phyloP scores from a whole-genome alignment of 2,888 invertebrate genomes.

The Oligia latruncula region DNA sequence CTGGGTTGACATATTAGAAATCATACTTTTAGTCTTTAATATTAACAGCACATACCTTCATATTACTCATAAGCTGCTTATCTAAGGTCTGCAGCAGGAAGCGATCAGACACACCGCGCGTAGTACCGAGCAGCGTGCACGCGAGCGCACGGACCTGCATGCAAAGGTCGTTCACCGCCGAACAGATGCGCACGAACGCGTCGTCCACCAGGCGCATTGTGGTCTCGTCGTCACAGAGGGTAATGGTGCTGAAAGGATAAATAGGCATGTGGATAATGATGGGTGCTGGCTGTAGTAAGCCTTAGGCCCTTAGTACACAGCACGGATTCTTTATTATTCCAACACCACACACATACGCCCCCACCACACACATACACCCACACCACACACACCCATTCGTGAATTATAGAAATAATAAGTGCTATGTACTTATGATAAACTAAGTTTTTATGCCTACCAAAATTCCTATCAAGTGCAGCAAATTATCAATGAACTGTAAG shows the following conservation, averaged over 20 bases:
- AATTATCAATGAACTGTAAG: too few species aligned
- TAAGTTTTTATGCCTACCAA: too few species aligned
- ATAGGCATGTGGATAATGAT: neutral
- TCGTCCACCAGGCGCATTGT: slow-evolving; percentile 97
- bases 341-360: too few species aligned
- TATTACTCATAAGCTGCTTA: slow-evolving; percentile 99
- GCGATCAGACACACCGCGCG: slow-evolving; percentile 95
- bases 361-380: too few species aligned
- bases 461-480: too few species aligned
- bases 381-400: too few species aligned
- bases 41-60: slow-evolving; percentile 90
- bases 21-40: neutral
- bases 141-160: slow-evolving; percentile 96
- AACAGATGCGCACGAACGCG: slow-evolving; percentile 98
- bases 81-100: slow-evolving; percentile 99
- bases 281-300: neutral
- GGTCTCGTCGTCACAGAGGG: slow-evolving; percentile 93
- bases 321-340: too few species aligned
- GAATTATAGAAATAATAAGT: too few species aligned
- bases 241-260: slow-evolving; percentile 90
- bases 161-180: slow-evolving; percentile 97
- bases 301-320: too few species aligned
- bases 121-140: slow-evolving; percentile 95
- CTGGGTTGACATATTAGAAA: neutral
- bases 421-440: too few species aligned